Evolutionary conservation across 2,888 invertebrate genomes (phyloP).

Genomic region (Nemotelus pantherinus): DNA sequence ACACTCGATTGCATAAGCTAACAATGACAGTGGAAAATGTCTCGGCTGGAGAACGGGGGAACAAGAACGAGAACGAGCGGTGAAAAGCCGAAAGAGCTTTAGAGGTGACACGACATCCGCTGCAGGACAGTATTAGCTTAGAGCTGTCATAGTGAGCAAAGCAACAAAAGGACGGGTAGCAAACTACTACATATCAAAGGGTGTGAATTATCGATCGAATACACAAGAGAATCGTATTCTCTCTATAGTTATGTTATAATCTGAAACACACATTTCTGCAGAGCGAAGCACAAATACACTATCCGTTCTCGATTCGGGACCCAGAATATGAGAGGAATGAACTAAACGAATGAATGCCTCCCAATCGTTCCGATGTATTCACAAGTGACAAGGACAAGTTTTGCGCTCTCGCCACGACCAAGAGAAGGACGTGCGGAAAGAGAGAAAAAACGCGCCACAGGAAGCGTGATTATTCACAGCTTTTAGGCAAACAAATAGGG

Average conservation of each 20-base stretch:
- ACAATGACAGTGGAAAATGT: conserved; percentile 16
- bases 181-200: conserved; percentile 47
- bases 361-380: background rate
- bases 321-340: background rate
- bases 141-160: conserved; percentile 3
- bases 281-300: background rate
- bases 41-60: no score
- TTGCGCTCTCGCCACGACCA: conserved; percentile 7
- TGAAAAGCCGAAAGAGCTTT: conserved; percentile 1
- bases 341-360: conserved; percentile 4
- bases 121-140: conserved; percentile 29
- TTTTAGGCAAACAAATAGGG: no score
- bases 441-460: background rate
- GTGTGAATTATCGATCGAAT: conserved; percentile 51
- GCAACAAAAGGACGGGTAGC: conserved; percentile 1
- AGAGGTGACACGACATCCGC: conserved; percentile 8
- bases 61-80: background rate
- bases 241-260: background rate
- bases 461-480: background rate
- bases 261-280: background rate
- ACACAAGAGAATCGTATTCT: conserved; percentile 17
- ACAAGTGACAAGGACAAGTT: conserved; percentile 38
- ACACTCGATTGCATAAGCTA: conserved; percentile 32
- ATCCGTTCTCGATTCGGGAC: background rate
- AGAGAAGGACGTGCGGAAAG: background rate